These are phyloP conservation scores for Stegana nigrithorax DNA, from an alignment of 2,888 invertebrate species.

Conservation along the genomic window DNA sequence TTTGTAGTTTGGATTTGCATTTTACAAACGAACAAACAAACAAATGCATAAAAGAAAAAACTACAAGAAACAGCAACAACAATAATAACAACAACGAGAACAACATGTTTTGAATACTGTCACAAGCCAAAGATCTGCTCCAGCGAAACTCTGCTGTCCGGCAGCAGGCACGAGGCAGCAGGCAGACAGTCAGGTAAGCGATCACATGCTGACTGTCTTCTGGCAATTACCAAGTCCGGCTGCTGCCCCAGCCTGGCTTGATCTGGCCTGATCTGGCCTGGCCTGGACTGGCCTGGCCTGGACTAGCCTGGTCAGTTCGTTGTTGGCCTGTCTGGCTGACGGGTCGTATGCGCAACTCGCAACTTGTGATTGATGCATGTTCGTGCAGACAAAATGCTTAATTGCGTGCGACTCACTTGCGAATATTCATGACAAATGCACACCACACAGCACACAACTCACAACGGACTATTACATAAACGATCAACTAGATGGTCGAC, in stretches of 20 bases:
- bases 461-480: conserved; percentile 17
- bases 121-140: conserved; percentile 6
- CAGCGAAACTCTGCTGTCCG: too few relatives aligned
- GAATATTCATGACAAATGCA: conserved; percentile 46
- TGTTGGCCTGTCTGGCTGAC: conserved; percentile 5
- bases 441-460: conserved; percentile 1
- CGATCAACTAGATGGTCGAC: not conserved
- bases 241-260: too few relatives aligned
- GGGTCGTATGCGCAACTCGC: conserved; percentile 15
- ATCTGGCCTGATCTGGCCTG: too few relatives aligned
- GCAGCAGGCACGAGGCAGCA: conserved; percentile 1
- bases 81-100: conserved; percentile 1
- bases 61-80: conserved; percentile 7
- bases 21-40: conserved; percentile 19
- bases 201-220: not conserved
- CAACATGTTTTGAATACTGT: conserved; percentile 9
- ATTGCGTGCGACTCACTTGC: conserved; percentile 39
- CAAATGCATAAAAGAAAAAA: not conserved
- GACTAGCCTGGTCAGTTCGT: not conserved
- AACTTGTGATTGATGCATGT: conserved; percentile 56
- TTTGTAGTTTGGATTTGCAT: conserved; percentile 33
- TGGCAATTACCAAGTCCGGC: conserved; percentile 4
- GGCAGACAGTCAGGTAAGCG: not conserved
- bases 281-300: not conserved
- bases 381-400: conserved; percentile 54